A percentile compares a stretch with the other conserved stretches of the same genome.
phyloP scores from a whole-genome alignment of 2,888 invertebrate genomes.

The Sinhomidia bicolor region DNA sequence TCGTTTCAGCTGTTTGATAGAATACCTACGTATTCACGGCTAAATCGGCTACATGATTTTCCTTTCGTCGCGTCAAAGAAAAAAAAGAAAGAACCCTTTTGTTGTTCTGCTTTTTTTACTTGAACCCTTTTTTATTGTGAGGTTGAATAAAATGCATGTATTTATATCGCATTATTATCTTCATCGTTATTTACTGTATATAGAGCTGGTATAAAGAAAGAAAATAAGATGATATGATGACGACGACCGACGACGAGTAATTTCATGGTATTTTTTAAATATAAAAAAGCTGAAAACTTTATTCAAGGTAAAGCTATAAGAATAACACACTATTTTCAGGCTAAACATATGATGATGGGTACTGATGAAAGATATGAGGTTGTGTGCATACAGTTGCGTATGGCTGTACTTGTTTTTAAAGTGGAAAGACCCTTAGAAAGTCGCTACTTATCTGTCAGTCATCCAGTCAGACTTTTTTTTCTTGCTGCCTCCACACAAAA shows the following conservation, averaged over 20 bases:
- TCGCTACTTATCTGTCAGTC: slow-evolving; percentile 47
- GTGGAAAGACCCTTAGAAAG: slow-evolving; percentile 7
- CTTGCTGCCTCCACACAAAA: slow-evolving; percentile 2
- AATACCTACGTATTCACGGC: neutral
- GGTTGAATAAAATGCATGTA: slow-evolving; percentile 1
- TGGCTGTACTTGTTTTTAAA: neutral
- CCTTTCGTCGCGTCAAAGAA: slow-evolving; percentile 68
- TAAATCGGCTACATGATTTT: slow-evolving; percentile 61
- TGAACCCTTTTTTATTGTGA: neutral
- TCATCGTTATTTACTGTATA: neutral
- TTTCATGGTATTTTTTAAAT: slow-evolving; percentile 61
- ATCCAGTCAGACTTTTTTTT: slow-evolving; percentile 31
- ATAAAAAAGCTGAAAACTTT: slow-evolving; percentile 12
- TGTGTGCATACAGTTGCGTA: neutral
- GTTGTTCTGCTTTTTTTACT: neutral
- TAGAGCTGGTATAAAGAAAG: neutral
- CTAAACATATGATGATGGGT: neutral
- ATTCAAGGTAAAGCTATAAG: too few relatives aligned
- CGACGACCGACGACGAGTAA: slow-evolving; percentile 59
- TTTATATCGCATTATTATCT: slow-evolving; percentile 27
- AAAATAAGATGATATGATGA: slow-evolving; percentile 11
- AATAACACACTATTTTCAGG: too few relatives aligned
- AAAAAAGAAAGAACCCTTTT: slow-evolving; percentile 17
- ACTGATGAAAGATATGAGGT: neutral
- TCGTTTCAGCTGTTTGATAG: slow-evolving; percentile 16